Evolutionary conservation across 2,113 vertebrate species (phyloP).

Genomic region (Scortum barcoo): DNA sequence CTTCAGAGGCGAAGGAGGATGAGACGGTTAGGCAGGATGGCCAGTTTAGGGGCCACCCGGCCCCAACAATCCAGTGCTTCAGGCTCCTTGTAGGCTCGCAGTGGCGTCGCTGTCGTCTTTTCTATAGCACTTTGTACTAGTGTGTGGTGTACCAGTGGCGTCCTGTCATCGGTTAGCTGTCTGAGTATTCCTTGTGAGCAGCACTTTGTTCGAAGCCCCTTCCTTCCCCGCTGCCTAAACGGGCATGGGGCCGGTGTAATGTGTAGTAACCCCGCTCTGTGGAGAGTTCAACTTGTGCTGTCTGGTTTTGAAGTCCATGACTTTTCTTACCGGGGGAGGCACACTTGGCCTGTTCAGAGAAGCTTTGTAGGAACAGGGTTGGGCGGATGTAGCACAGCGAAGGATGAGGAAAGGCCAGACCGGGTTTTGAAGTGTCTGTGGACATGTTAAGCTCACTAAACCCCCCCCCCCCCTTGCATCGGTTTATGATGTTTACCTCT

Average conservation of each 20-base stretch:
- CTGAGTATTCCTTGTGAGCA: conserved; percentile 49
- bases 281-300: conserved; percentile 25
- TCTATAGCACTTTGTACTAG: conserved; percentile 75
- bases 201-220: conserved; percentile 38
- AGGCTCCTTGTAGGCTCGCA: conserved; percentile 59
- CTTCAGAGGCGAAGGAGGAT: not conserved
- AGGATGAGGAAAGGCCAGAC: not conserved
- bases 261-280: conserved; percentile 19
- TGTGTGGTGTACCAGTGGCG: conserved; percentile 62
- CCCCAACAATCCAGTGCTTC: conserved; percentile 33
- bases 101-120: conserved; percentile 63
- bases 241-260: not conserved
- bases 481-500: conserved; percentile 18
- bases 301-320: conserved; percentile 29
- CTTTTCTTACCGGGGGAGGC: conserved; percentile 11
- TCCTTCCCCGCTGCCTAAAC: not conserved
- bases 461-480: not conserved
- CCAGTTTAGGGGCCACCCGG: not conserved
- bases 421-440: conserved; percentile 14
- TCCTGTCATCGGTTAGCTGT: conserved; percentile 54
- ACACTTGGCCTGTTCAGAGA: conserved; percentile 37
- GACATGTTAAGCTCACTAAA: not conserved
- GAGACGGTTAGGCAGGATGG: conserved; percentile 3
- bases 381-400: conserved; percentile 52
- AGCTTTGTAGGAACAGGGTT: conserved; percentile 4